phyloP scores from a whole-genome alignment of 2,113 vertebrate species.

The Ictidomys tridecemlineatus region DNA sequence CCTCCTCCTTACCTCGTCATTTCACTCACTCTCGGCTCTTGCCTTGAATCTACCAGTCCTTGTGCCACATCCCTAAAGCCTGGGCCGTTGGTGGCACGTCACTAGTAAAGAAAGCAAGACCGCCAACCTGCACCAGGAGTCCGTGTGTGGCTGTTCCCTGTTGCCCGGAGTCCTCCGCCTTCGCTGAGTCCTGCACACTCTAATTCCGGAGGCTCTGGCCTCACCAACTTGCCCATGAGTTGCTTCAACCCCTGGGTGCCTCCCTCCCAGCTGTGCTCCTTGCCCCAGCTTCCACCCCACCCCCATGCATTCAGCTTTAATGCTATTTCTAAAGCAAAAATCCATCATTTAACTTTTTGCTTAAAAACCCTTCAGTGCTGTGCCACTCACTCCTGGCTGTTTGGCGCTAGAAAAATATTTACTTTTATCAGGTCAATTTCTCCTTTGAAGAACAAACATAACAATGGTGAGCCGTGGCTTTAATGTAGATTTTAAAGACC shows the following conservation, averaged over 20 bases:
- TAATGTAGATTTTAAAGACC: background rate
- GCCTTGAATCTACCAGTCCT: background rate
- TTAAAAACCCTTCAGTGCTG: background rate
- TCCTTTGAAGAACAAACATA: background rate
- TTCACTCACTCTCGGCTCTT: background rate
- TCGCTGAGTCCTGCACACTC: background rate
- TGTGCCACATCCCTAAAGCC: background rate
- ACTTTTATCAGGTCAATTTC: background rate
- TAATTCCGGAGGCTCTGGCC: background rate
- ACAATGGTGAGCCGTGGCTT: background rate
- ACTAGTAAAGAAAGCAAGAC: background rate
- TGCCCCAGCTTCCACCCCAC: too few relatives aligned
- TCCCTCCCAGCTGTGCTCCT: background rate
- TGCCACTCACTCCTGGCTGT: background rate
- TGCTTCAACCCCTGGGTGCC: background rate
- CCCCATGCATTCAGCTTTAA: background rate
- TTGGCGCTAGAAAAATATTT: conserved; percentile 16
- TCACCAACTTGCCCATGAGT: background rate
- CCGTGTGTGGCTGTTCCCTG: too few relatives aligned
- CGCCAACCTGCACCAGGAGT: background rate
- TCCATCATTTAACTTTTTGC: background rate
- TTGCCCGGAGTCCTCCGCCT: too few relatives aligned
- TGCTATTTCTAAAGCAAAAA: background rate
- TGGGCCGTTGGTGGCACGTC: background rate
- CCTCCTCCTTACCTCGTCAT: background rate